Conservation (phyloP, 2,888 invertebrate genomes). For the Stomorhina lunata region DNA sequence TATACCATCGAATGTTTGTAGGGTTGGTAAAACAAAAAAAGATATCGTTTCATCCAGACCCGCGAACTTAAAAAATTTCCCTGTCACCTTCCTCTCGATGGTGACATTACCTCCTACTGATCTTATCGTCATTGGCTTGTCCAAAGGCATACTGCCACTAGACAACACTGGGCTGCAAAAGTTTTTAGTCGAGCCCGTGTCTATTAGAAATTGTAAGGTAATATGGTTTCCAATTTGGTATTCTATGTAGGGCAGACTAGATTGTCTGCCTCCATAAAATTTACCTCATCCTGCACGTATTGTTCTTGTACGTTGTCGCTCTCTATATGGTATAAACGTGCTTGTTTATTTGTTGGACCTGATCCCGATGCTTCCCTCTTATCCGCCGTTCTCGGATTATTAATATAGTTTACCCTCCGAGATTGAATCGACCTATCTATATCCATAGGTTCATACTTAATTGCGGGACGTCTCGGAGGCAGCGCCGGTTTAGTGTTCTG, state of each 20-base stretch:
- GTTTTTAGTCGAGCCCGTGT: constrained; percentile 16
- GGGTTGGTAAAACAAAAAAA: not conserved
- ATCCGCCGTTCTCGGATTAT: not conserved
- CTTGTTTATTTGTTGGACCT: not conserved
- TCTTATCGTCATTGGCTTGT: not conserved
- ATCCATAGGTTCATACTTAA: no score
- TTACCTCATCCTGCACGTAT: not conserved
- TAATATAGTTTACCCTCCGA: not conserved
- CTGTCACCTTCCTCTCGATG: not conserved
- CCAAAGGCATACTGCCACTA: not conserved
- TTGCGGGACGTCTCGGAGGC: not conserved
- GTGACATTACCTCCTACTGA: not conserved
- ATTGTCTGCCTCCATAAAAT: constrained; percentile 16
- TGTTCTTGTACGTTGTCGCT: not conserved
- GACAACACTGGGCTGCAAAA: not conserved
- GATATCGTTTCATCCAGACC: not conserved
- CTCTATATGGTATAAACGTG: not conserved
- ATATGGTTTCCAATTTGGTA: not conserved
- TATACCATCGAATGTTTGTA: no score
- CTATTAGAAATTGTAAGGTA: not conserved
- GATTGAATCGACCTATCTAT: no score
- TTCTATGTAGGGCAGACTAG: constrained; percentile 23
- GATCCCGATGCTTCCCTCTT: not conserved
- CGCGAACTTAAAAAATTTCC: not conserved
- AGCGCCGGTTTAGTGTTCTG: not conserved